Evolutionary conservation across 2,113 vertebrate species (phyloP), one percentile per base, ranked within the genome.

Genomic region (Cololabis saira): DNA sequence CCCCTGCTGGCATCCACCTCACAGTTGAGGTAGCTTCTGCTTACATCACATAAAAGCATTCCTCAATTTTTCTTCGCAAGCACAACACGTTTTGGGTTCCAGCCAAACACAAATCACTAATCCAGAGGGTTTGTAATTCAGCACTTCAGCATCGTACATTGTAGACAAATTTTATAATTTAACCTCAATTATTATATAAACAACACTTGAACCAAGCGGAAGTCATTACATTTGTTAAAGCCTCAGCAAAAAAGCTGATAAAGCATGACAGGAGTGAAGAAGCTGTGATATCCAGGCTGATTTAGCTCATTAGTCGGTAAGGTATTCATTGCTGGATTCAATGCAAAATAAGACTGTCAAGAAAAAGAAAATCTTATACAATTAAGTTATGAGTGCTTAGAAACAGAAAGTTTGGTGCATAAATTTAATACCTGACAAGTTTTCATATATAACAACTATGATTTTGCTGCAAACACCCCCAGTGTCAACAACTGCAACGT

Each of bases 201-300:
- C 24, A 27, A 5, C 24, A 27, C 2, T 27, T 5, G 5, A 27
- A 27, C 24, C n/a, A 33, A 1, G 7, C 33, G 2, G 47, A 48
- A 61, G 10, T 17, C 1, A 48, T 15, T 30, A 16, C 3, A 14
- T 18, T 48, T 19, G 13, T 12, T 17, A 61, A 48, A 42, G 18
- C 37, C 12, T 8, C 12, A 5, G 9, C 55, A 61, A 79, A 85
- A 75, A 76, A 73, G 77, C 86, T 83, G 83, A 87, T 78, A 69
- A 45, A 27, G 80, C 81, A 82, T 4, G 44, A 76, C 40, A 14
- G 50, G 53, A 50, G 8, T 40, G 24, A 59, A 44, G 51, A 78
- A 76, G 80, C 85, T 87, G 61, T 54, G 66, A 83, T 50, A 9
- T 37, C 33, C 6, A 11, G 33, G 72, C 63, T 61, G 61, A 15